phyloP scores from a whole-genome alignment of 2,797 vertebrate genomes.

The Tenualosa thibaudeaui region DNA sequence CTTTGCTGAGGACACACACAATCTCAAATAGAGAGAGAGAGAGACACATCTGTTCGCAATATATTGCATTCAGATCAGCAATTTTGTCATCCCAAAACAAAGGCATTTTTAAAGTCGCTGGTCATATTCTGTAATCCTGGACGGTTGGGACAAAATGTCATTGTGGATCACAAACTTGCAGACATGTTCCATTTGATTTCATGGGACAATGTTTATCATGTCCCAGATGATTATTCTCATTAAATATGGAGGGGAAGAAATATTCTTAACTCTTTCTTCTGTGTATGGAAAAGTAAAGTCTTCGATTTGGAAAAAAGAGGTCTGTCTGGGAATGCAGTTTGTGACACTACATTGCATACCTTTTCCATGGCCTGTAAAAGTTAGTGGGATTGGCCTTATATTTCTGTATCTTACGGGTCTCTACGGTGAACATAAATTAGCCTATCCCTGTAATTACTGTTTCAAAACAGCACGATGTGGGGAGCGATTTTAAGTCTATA shows the following conservation, averaged over 20 bases:
- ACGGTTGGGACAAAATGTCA: background rate
- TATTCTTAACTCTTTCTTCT: background rate
- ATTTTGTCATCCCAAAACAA: background rate
- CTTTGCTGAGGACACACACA: background rate
- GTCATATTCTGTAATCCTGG: background rate
- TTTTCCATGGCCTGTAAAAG: slow-evolving; percentile 16
- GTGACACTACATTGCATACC: slow-evolving; percentile 13
- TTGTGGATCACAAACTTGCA: background rate
- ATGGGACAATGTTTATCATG: background rate
- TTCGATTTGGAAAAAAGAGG: background rate
- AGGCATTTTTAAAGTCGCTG: background rate
- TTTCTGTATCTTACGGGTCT: slow-evolving; percentile 40
- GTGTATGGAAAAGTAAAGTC: background rate
- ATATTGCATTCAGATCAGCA: background rate
- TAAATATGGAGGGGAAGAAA: background rate
- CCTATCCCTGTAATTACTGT: slow-evolving; percentile 49
- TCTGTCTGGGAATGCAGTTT: background rate
- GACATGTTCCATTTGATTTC: background rate
- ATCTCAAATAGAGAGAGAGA: background rate
- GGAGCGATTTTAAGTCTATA: slow-evolving; percentile 37
- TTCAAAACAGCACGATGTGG: slow-evolving; percentile 47
- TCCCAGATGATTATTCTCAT: background rate
- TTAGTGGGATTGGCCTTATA: slow-evolving; percentile 40
- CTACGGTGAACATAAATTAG: slow-evolving; percentile 48
- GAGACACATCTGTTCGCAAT: background rate